A percentile compares a stretch with the other conserved stretches of the same genome.
Evolutionary conservation across 2,797 vertebrate genomes (phyloP).

Genomic region (Eulemur albifrons): DNA sequence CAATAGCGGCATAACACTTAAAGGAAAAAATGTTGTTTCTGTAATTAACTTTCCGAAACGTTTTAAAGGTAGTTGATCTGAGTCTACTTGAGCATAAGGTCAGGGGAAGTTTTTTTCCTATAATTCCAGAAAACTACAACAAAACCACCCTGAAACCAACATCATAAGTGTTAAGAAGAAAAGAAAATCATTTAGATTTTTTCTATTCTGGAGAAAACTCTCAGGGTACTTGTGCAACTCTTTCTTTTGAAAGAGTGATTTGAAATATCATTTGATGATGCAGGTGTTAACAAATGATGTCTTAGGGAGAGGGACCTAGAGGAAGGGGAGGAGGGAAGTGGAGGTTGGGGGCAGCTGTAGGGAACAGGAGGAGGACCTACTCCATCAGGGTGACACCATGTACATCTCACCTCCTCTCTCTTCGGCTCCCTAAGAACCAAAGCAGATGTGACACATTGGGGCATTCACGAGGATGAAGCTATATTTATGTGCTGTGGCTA

Average conservation of each 20-base stretch:
- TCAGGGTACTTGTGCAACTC: not conserved
- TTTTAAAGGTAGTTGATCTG: not conserved
- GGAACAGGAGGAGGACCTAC: not conserved
- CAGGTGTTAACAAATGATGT: not conserved
- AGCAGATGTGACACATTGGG: too few species aligned
- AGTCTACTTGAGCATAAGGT: not conserved
- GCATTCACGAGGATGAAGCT: too few species aligned
- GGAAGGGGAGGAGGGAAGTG: rapidly evolving
- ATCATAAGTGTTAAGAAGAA: not conserved
- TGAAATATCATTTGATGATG: not conserved
- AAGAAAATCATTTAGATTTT: not conserved
- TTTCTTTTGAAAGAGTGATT: not conserved
- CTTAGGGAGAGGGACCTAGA: not conserved
- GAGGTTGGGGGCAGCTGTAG: not conserved
- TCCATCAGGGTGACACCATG: rapidly evolving
- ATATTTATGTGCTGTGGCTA: not conserved
- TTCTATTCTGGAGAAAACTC: not conserved
- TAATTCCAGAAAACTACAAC: not conserved
- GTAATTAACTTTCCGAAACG: not conserved
- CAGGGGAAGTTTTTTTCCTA: not conserved
- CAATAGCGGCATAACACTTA: not conserved
- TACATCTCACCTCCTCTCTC: not conserved
- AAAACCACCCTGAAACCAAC: not conserved
- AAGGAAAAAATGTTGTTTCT: not conserved
- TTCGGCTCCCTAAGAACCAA: not conserved